Percentiles rank a stretch among this genome's conserved stretches.
These are phyloP conservation scores for Chaetops frenatus DNA, from an alignment of 2,113 vertebrate genomes.

Conservation along the genomic window DNA sequence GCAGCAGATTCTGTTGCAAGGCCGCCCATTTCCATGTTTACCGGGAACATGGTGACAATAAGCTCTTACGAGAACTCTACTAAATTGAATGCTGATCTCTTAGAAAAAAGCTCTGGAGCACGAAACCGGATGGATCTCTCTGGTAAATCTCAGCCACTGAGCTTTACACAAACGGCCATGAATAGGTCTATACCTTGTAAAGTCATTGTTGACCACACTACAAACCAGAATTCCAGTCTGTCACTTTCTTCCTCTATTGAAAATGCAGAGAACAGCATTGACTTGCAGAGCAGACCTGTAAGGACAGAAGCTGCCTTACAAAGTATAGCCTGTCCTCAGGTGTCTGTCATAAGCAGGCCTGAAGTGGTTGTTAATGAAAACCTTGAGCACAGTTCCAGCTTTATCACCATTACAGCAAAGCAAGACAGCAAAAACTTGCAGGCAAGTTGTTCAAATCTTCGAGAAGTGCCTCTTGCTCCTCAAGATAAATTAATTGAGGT, in stretches of 20 bases:
- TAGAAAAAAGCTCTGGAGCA: conserved; percentile 65
- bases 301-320: conserved; percentile 72
- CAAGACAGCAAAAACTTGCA: conserved; percentile 67
- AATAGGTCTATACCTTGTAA: conserved; percentile 83
- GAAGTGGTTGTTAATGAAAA: conserved; percentile 66
- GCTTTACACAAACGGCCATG: conserved; percentile 66
- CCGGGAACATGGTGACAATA: conserved; percentile 67
- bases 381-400: conserved; percentile 62
- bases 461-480: conserved; percentile 65
- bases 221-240: conserved; percentile 70
- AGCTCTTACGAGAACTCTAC: conserved; percentile 57
- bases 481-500: conserved; percentile 67
- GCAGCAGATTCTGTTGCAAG: conserved; percentile 57
- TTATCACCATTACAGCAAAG: conserved; percentile 52
- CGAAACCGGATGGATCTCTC: conserved; percentile 64
- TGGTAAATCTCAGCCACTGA: conserved; percentile 64
- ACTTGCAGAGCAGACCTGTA: conserved; percentile 65
- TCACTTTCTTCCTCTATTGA: conserved; percentile 68
- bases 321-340: conserved; percentile 74
- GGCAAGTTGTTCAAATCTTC: conserved; percentile 55
- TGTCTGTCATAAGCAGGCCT: conserved; percentile 79
- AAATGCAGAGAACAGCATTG: conserved; percentile 59
- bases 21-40: conserved; percentile 68
- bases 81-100: conserved; percentile 65
- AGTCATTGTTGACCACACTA: conserved; percentile 81